Conservation (phyloP, 2,888 invertebrate genomes). For the Prosopocoilus inquinatus region DNA sequence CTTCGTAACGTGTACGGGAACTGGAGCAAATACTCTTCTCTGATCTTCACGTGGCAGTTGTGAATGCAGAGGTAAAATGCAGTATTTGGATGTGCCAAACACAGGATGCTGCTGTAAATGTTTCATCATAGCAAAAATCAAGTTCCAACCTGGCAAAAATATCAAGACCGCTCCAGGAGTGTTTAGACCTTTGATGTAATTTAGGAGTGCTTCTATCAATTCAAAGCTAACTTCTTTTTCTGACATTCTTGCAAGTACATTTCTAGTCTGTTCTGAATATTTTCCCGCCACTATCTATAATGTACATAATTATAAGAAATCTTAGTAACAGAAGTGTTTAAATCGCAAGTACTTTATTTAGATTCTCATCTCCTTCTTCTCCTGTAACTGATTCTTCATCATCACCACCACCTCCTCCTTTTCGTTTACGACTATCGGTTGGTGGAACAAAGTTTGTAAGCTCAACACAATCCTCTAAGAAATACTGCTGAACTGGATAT, state of each 20-base stretch:
- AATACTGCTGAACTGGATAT: conserved; percentile 86
- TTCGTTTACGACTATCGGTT: conserved; percentile 70
- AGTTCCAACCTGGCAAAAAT: conserved; percentile 96
- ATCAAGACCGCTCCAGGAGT: conserved; percentile 85
- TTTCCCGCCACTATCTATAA: conserved; percentile 39
- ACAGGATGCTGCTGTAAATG: conserved; percentile 71
- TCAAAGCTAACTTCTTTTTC: conserved; percentile 95
- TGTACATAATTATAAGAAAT: conserved; percentile 17
- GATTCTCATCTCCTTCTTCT: conserved; percentile 63
- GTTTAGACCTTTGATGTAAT: conserved; percentile 58
- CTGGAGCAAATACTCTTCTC: conserved; percentile 85
- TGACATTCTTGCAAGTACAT: conserved; percentile 71
- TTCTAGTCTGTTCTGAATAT: conserved; percentile 63
- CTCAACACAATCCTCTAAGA: conserved; percentile 90
- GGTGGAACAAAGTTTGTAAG: conserved; percentile 81
- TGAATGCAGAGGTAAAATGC: conserved; percentile 93
- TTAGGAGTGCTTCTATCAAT: conserved; percentile 77
- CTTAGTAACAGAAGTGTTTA: not conserved
- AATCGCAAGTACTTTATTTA: conserved; percentile 61
- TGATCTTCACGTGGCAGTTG: conserved; percentile 96
- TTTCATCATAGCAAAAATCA: conserved; percentile 90
- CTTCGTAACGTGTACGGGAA: conserved; percentile 82
- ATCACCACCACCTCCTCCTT: conserved; percentile 54
- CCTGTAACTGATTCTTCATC: conserved; percentile 56
- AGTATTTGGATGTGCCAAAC: conserved; percentile 60